These are phyloP conservation scores for Lasioglossum marginatum DNA, from an alignment of 2,888 invertebrate genomes.

Conservation along the genomic window DNA sequence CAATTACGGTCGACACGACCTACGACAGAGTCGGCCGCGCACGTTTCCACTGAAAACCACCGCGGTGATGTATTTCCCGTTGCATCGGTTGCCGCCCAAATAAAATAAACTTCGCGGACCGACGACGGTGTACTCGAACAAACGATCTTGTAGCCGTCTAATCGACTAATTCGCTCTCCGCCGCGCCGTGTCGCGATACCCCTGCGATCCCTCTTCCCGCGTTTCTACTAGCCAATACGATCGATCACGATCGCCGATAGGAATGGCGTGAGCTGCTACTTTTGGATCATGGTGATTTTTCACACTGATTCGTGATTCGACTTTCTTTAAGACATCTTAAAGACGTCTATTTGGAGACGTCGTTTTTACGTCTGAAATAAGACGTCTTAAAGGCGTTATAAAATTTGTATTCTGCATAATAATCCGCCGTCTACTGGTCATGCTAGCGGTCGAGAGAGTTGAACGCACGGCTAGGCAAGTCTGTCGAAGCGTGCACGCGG, in stretches of 20 bases:
- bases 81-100: neutral
- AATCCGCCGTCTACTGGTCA: no score
- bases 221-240: neutral
- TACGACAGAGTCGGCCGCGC: conserved; percentile 43
- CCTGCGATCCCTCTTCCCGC: neutral
- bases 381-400: no score
- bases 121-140: neutral
- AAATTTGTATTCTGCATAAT: no score
- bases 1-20: conserved; percentile 66
- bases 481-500: conserved; percentile 28
- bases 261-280: no score
- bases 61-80: conserved; percentile 15
- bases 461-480: conserved; percentile 16
- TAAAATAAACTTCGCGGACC: conserved; percentile 13
- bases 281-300: no score
- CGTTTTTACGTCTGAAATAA: no score
- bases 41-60: conserved; percentile 34
- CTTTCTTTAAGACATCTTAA: no score
- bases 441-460: conserved; percentile 23
- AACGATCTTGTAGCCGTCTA: neutral
- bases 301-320: no score
- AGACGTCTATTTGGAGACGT: no score
- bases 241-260: neutral
- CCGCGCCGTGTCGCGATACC: neutral
- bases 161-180: conserved; percentile 1